These are phyloP conservation scores for Syngnathus rostellatus DNA, from an alignment of 2,797 vertebrate species.

Conservation along the genomic window DNA sequence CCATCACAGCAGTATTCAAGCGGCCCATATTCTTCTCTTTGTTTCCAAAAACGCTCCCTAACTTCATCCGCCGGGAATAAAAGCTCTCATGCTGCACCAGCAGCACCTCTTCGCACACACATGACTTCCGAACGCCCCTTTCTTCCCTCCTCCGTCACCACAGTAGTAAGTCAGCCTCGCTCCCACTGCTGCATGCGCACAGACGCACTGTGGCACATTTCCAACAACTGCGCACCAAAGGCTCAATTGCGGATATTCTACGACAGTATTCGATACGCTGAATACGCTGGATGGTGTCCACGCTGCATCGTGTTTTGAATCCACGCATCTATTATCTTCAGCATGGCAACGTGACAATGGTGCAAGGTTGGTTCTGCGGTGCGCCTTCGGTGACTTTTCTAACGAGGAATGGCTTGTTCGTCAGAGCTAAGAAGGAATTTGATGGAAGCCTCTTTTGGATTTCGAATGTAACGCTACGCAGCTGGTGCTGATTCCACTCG, in stretches of 20 bases:
- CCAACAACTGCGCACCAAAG: conserved; percentile 36
- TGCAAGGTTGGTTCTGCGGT: conserved; percentile 31
- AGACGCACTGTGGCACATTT: conserved; percentile 47
- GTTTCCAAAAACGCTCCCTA: background rate
- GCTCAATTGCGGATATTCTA: conserved; percentile 14
- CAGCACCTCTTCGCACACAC: conserved; percentile 14
- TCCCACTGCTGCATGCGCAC: conserved; percentile 32
- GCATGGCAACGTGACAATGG: conserved; percentile 46
- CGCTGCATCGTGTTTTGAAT: background rate
- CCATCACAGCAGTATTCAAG: background rate
- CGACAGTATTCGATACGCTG: background rate
- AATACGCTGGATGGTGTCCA: background rate
- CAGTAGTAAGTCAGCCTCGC: conserved; percentile 42
- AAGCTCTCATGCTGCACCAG: conserved; percentile 1
- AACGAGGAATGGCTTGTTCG: conserved; percentile 45
- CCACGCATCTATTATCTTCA: background rate
- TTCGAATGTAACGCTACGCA: conserved; percentile 19
- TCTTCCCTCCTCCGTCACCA: conserved; percentile 15
- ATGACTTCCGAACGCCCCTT: conserved; percentile 13
- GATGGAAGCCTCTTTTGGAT: background rate
- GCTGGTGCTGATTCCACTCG: conserved; percentile 5
- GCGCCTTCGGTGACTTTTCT: conserved; percentile 24
- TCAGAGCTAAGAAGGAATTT: conserved; percentile 3
- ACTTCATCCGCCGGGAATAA: background rate
- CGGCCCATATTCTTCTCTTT: background rate